phyloP scores from a whole-genome alignment of 2,888 invertebrate species.

The Perdita meconis region DNA sequence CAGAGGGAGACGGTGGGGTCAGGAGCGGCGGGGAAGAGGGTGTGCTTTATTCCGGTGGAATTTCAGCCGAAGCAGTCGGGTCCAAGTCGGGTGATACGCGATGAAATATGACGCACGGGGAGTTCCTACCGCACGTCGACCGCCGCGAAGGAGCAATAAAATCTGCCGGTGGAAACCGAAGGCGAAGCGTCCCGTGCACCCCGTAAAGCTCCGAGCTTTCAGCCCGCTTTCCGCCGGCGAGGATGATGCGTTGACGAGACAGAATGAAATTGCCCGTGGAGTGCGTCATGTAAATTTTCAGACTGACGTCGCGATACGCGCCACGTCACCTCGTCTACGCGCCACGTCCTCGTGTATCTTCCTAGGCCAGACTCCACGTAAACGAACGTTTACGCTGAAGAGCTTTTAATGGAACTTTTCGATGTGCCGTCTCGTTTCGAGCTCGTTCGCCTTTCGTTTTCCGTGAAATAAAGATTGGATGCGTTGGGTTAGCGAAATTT shows the following conservation, averaged over 20 bases:
- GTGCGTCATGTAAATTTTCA: conserved; percentile 58
- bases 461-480: too few relatives aligned
- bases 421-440: too few relatives aligned
- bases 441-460: too few relatives aligned
- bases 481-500: too few relatives aligned
- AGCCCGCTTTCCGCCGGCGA: conserved; percentile 6
- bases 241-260: conserved; percentile 54
- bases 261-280: conserved; percentile 60
- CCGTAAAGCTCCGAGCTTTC: conserved; percentile 37
- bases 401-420: conserved; percentile 3
- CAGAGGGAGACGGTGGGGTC: conserved; percentile 30
- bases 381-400: conserved; percentile 8
- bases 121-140: conserved; percentile 39
- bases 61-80: conserved; percentile 50
- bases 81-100: conserved; percentile 58
- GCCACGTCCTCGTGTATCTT: neutral
- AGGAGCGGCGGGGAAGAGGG: too few relatives aligned
- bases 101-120: conserved; percentile 66
- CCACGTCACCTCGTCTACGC: neutral
- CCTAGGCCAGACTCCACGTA: neutral
- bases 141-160: conserved; percentile 65
- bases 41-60: conserved; percentile 60
- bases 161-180: conserved; percentile 56
- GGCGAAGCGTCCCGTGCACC: conserved; percentile 19
- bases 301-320: conserved; percentile 30